Evolutionary conservation across 2,797 vertebrate species (phyloP), one percentile per base, ranked within the genome.

Genomic region (Channallabes apus): DNA sequence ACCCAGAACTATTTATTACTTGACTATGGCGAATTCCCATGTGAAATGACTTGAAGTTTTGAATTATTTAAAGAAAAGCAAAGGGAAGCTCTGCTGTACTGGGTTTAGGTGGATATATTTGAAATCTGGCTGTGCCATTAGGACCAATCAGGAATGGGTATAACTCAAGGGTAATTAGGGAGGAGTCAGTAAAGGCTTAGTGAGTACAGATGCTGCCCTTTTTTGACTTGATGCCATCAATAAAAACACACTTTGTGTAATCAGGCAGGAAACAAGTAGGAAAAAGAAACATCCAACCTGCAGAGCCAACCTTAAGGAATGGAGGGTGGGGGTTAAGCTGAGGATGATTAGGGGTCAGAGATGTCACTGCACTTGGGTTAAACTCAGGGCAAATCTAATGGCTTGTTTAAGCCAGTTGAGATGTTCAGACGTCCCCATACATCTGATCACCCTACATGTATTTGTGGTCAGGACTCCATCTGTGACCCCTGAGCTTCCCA

Each of bases 291-390:
- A 93, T 85, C 87, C 91, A 87, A 86, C 91, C 86, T 29, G 67
- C 68, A 73, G 75, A 84, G 69, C n/a, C 73, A 75, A 87, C 86
- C 79, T 83, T 61, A 72, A 84, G 84, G 82, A 72, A 72, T 17
- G 59, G 84, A 89, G 88, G 91, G 86, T 83, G 59, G 82, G 82
- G 84, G 85, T 86, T 83, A 91, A 89, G 91, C 86, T 87, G 88
- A 88, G 88, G 90, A 92, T 92, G 91, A 94, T 93, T 91, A 86
- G 89, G 69, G 94, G 93, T 94, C 93, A 91, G 85, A 89, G 85
- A 54, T 85, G 80, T 65, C 77, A 7, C 56, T 82, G 85, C 88
- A 90, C 86, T 35, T 86, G 82, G 89, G 88, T 81, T 84, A 87
- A 89, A 91, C 89, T 89, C 88, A 8, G 89, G 86, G 84, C 87